These are phyloP conservation scores for Ctenoplectra terminalis DNA, from an alignment of 1,140 invertebrate genomes.

Conservation along the genomic window DNA sequence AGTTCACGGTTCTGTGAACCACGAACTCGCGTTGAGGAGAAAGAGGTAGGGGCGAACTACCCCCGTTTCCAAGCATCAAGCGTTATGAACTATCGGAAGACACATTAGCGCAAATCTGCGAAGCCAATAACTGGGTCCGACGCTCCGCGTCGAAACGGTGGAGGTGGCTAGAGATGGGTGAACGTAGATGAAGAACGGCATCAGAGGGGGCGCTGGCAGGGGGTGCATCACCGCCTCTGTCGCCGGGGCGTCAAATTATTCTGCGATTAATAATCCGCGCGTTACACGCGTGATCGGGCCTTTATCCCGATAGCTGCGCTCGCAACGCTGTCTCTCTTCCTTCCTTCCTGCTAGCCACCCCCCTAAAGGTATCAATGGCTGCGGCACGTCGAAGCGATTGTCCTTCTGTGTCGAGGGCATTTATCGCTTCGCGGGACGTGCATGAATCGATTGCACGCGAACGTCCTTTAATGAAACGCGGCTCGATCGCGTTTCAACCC, in stretches of 20 bases:
- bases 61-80: constrained; percentile 58
- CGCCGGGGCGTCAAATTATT: constrained; percentile 78
- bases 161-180: constrained; percentile 41
- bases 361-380: constrained; percentile 66
- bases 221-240: constrained; percentile 57
- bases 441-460: constrained; percentile 59
- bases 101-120: constrained; percentile 80
- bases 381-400: constrained; percentile 63
- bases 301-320: constrained; percentile 68
- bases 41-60: background rate
- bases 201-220: constrained; percentile 43
- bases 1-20: constrained; percentile 72
- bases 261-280: constrained; percentile 81
- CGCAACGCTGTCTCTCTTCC: constrained; percentile 57
- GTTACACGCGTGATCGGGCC: constrained; percentile 82
- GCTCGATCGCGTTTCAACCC: constrained; percentile 50
- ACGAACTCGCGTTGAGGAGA: constrained; percentile 17
- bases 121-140: constrained; percentile 78
- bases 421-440: constrained; percentile 63
- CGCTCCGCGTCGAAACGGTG: constrained; percentile 36
- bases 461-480: constrained; percentile 64
- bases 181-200: constrained; percentile 52
- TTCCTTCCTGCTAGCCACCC: constrained; percentile 62
- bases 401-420: constrained; percentile 64
- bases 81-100: constrained; percentile 81